Percentiles rank a stretch among this genome's conserved stretches.
Conservation (phyloP, 2,888 invertebrate genomes). For the Eilema griseolum region DNA sequence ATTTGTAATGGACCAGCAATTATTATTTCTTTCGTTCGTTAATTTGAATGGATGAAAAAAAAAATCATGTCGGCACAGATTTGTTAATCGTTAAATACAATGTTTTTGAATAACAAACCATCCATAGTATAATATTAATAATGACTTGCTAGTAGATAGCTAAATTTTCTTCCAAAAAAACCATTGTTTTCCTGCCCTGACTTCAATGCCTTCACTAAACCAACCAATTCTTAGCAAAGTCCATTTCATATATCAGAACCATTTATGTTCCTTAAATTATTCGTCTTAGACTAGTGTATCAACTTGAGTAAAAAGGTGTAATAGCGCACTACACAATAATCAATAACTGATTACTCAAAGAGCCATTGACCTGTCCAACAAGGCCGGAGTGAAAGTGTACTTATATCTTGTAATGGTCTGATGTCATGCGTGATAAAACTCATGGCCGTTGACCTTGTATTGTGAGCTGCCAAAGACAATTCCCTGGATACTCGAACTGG, state of each 20-base stretch:
- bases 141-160: too few species aligned
- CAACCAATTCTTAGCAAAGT: too few species aligned
- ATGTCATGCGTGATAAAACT: constrained; percentile 27
- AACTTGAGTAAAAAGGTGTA: background rate
- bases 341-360: constrained; percentile 23
- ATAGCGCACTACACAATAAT: background rate
- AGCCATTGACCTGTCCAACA: constrained; percentile 20
- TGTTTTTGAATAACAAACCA: background rate
- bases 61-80: background rate
- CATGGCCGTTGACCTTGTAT: constrained; percentile 43
- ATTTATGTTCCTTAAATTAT: background rate
- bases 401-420: constrained; percentile 18
- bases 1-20: constrained; percentile 6
- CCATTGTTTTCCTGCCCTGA: background rate
- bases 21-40: background rate
- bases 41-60: background rate
- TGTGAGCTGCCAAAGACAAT: background rate
- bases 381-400: constrained; percentile 41
- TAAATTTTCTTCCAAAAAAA: too few species aligned
- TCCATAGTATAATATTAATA: background rate
- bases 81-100: background rate
- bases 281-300: background rate
- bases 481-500: background rate
- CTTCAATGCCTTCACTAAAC: too few species aligned
- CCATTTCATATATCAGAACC: too few species aligned